Conservation (phyloP, 2,888 invertebrate species). For the Baccha elongata region DNA sequence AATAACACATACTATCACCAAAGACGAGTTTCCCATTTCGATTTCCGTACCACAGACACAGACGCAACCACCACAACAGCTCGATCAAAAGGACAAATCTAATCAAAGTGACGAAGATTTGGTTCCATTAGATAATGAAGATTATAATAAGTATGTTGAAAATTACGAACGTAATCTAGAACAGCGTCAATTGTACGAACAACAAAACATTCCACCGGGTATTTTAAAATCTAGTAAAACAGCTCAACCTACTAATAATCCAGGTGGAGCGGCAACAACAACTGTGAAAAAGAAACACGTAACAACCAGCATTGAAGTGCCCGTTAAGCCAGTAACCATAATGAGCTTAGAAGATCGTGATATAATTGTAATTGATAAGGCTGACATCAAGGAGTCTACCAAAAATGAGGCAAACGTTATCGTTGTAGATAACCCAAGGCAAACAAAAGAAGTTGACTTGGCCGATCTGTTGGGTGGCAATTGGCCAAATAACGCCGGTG, state of each 20-base stretch:
- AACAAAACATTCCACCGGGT: slow-evolving; percentile 72
- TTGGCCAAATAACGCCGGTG: slow-evolving; percentile 81
- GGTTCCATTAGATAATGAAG: slow-evolving; percentile 75
- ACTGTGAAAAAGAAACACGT: slow-evolving; percentile 49
- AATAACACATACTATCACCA: slow-evolving; percentile 41
- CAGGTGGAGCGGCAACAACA: slow-evolving; percentile 6
- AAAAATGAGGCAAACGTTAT: slow-evolving; percentile 78
- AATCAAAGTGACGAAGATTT: slow-evolving; percentile 68
- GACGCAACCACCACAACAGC: not conserved
- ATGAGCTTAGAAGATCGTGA: slow-evolving; percentile 78
- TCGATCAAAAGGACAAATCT: slow-evolving; percentile 57
- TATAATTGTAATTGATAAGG: slow-evolving; percentile 79
- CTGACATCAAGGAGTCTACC: slow-evolving; percentile 79
- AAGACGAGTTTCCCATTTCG: slow-evolving; percentile 48
- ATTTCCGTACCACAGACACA: slow-evolving; percentile 2
- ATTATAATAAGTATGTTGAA: slow-evolving; percentile 76
- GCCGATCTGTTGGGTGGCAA: slow-evolving; percentile 79
- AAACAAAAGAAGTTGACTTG: slow-evolving; percentile 79
- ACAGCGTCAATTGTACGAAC: slow-evolving; percentile 72
- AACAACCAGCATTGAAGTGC: slow-evolving; percentile 37
- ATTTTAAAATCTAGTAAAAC: slow-evolving; percentile 76
- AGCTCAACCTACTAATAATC: slow-evolving; percentile 32
- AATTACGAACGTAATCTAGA: slow-evolving; percentile 76
- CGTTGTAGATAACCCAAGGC: slow-evolving; percentile 78
- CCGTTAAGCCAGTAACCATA: slow-evolving; percentile 75